phyloP scores from a whole-genome alignment of 1,140 invertebrate genomes.

The Penaeus indicus region DNA sequence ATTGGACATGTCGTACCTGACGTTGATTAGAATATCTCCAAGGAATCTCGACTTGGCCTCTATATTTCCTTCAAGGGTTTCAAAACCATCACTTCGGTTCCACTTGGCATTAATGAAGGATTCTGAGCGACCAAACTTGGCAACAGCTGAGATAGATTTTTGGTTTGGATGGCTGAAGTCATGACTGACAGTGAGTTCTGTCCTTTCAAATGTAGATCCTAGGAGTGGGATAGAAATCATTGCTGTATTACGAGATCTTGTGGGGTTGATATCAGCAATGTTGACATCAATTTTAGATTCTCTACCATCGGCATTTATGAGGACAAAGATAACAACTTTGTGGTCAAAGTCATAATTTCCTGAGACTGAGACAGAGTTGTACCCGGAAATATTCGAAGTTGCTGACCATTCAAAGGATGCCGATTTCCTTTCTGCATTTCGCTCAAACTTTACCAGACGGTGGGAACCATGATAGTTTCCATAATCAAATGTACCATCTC shows the following conservation, averaged over 20 bases:
- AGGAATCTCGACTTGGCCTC: constrained; percentile 48
- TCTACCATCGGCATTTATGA: neutral
- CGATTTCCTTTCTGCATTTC: constrained; percentile 9
- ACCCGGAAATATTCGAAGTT: constrained; percentile 45
- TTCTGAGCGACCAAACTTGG: constrained; percentile 23
- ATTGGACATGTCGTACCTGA: constrained; percentile 53
- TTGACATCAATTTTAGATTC: constrained; percentile 41
- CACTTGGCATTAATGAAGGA: constrained; percentile 37
- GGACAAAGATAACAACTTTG: constrained; percentile 35
- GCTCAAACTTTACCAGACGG: constrained; percentile 24
- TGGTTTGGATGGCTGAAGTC: constrained; percentile 47
- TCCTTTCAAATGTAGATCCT: constrained; percentile 21
- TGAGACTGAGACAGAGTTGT: constrained; percentile 21
- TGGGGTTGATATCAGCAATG: constrained; percentile 29
- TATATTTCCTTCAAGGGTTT: constrained; percentile 29
- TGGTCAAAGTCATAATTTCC: constrained; percentile 52
- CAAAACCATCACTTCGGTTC: constrained; percentile 39
- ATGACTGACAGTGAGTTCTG: constrained; percentile 56
- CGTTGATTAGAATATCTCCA: constrained; percentile 44
- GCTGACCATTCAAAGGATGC: constrained; percentile 42
- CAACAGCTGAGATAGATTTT: constrained; percentile 44
- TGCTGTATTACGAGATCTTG: constrained; percentile 31
- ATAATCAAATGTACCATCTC: constrained; percentile 40
- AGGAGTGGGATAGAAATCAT: constrained; percentile 9
- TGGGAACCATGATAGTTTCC: constrained; percentile 46